Evolutionary conservation across 2,113 vertebrate species (phyloP).

Genomic region (Conger conger): DNA sequence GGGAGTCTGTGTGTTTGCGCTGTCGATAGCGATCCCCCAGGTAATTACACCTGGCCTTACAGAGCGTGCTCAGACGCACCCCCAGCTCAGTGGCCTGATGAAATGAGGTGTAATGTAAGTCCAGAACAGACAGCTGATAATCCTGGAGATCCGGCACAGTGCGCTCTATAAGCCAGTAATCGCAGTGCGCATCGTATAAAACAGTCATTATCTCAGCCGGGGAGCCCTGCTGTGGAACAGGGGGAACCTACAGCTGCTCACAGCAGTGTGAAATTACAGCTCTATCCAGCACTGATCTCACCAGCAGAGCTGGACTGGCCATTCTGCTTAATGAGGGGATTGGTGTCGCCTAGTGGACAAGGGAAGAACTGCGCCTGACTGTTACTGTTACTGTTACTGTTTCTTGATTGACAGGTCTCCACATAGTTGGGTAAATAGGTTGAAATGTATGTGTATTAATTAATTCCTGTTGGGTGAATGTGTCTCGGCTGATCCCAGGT

Average conservation of each 20-base stretch:
- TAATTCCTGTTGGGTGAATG: background rate
- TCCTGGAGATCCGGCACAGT: background rate
- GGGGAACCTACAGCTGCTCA: background rate
- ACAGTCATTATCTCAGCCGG: slow-evolving; percentile 2
- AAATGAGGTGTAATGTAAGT: background rate
- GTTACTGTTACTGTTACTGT: too few relatives aligned
- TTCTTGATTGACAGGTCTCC: background rate
- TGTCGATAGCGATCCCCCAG: background rate
- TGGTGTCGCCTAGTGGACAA: slow-evolving; percentile 36
- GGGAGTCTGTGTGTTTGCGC: background rate
- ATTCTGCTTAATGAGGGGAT: background rate
- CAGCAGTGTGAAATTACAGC: background rate
- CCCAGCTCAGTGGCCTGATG: background rate
- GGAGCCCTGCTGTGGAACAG: background rate
- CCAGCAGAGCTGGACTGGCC: background rate
- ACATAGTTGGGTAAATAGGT: background rate
- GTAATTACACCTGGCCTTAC: slow-evolving; percentile 10
- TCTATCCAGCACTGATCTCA: background rate
- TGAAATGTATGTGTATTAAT: background rate
- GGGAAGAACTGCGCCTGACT: background rate
- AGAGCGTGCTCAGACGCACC: background rate
- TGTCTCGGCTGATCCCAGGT: slow-evolving; percentile 65
- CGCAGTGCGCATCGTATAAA: background rate
- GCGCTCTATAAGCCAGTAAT: background rate
- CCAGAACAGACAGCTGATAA: background rate